phyloP scores from a whole-genome alignment of 2,888 invertebrate species.

The Micoletzkya japonica region DNA sequence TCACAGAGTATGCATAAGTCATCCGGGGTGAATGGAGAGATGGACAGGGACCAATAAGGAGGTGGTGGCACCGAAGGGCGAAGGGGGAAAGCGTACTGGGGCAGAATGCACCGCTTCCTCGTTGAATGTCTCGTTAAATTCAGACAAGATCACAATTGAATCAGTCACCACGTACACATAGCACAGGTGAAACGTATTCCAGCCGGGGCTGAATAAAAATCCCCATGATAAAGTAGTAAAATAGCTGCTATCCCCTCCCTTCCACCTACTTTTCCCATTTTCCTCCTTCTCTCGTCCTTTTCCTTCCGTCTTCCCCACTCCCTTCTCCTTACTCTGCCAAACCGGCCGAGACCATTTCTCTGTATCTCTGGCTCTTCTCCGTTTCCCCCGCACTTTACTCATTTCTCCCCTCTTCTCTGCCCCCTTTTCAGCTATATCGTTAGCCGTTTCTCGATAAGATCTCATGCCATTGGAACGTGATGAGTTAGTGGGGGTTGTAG shows the following conservation, averaged over 20 bases:
- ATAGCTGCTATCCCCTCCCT: not conserved
- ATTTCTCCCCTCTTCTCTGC: not conserved
- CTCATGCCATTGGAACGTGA: not conserved
- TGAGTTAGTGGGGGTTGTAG: not conserved
- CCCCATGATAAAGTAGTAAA: too few relatives aligned
- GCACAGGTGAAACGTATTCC: not conserved
- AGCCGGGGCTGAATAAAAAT: not conserved
- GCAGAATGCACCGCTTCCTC: too few relatives aligned
- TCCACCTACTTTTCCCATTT: not conserved
- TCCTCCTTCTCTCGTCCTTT: constrained; percentile 1
- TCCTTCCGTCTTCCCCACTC: not conserved
- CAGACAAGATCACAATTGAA: not conserved
- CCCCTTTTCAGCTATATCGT: not conserved
- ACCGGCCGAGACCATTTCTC: constrained; percentile 6
- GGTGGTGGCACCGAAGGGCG: too few relatives aligned
- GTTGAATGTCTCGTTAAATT: not conserved
- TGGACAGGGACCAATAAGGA: too few relatives aligned
- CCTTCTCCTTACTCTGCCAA: not conserved
- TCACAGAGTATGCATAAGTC: too few relatives aligned
- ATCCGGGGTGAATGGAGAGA: too few relatives aligned
- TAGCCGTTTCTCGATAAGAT: not conserved
- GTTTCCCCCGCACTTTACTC: not conserved
- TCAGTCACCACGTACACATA: not conserved
- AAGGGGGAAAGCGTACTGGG: too few relatives aligned
- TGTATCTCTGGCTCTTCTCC: not conserved